Conservation (phyloP, 2,113 vertebrate genomes). For the Poeciliopsis retropinna region DNA sequence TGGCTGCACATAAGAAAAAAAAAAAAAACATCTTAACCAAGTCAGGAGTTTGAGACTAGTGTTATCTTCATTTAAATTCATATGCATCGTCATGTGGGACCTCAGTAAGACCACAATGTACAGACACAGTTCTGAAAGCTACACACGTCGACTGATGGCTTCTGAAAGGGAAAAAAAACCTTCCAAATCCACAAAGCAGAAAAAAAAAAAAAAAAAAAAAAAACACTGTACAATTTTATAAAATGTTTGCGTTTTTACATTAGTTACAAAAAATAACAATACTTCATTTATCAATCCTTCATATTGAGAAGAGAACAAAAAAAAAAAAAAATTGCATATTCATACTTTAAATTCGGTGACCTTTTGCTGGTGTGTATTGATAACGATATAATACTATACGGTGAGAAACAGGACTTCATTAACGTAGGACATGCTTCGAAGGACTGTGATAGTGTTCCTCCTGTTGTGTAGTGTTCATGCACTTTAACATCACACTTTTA, state of each 20-base stretch:
- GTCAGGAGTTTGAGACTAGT: slow-evolving; percentile 78
- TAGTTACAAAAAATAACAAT: slow-evolving; percentile 96
- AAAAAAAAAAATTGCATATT: slow-evolving; percentile 75
- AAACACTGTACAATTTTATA: slow-evolving; percentile 99
- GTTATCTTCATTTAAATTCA: slow-evolving; percentile 78
- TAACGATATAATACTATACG: slow-evolving; percentile 86
- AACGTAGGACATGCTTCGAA: slow-evolving; percentile 72
- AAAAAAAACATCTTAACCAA: slow-evolving; percentile 56
- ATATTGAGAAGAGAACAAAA: slow-evolving; percentile 79
- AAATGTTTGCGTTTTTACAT: slow-evolving; percentile 98
- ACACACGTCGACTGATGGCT: slow-evolving; percentile 73
- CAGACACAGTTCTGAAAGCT: slow-evolving; percentile 70
- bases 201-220: slow-evolving; percentile 65
- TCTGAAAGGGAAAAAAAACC: slow-evolving; percentile 52
- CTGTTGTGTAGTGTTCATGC: slow-evolving; percentile 38
- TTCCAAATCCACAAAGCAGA: slow-evolving; percentile 36
- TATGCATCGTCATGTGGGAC: slow-evolving; percentile 77
- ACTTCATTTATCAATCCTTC: slow-evolving; percentile 97
- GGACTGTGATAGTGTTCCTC: slow-evolving; percentile 54
- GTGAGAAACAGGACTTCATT: slow-evolving; percentile 81
- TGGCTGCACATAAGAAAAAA: slow-evolving; percentile 34
- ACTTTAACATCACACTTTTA: slow-evolving; percentile 8
- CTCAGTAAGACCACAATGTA: slow-evolving; percentile 72
- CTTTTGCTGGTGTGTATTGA: slow-evolving; percentile 91
- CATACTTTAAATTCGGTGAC: slow-evolving; percentile 86